Conservation (phyloP, 2,888 invertebrate species). For the Drosophila setosimentum region DNA sequence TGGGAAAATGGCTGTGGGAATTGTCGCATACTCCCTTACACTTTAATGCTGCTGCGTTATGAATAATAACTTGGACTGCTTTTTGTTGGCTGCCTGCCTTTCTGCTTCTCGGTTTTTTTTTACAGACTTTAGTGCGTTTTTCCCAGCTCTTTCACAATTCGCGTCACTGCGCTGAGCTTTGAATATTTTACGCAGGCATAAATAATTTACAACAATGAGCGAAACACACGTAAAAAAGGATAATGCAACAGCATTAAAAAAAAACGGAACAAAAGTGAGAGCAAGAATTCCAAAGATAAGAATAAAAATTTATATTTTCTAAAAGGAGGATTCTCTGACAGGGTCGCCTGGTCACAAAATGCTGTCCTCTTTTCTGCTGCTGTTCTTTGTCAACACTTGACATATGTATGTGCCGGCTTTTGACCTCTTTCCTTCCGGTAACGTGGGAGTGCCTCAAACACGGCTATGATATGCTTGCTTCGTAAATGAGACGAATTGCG, state of each 20-base stretch:
- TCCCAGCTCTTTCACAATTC: conserved; percentile 49
- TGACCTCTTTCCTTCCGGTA: conserved; percentile 76
- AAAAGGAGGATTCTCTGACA: conserved; percentile 34
- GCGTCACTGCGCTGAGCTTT: conserved; percentile 70
- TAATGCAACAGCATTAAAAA: conserved; percentile 66
- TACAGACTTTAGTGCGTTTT: conserved; percentile 48
- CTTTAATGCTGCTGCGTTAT: conserved; percentile 82
- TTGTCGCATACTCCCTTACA: conserved; percentile 79
- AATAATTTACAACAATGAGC: conserved; percentile 82
- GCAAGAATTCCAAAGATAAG: conserved; percentile 67
- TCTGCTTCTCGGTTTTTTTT: conserved; percentile 17
- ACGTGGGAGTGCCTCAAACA: conserved; percentile 26
- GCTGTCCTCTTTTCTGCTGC: conserved; percentile 41
- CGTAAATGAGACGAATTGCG: conserved; percentile 69
- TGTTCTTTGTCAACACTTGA: conserved; percentile 75
- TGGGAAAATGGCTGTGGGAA: conserved; percentile 77
- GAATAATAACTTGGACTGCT: conserved; percentile 83
- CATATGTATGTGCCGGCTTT: conserved; percentile 81
- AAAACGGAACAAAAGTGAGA: conserved; percentile 66
- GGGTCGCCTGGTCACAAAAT: conserved; percentile 47
- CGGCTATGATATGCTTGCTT: conserved; percentile 50
- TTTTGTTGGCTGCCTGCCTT: conserved; percentile 42
- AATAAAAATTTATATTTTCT: conserved; percentile 74
- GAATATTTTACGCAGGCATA: conserved; percentile 82
- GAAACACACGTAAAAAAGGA: conserved; percentile 75